Base-by-base conservation (phyloP, 2,888 invertebrate species). In the Anodontia alba region DNA sequence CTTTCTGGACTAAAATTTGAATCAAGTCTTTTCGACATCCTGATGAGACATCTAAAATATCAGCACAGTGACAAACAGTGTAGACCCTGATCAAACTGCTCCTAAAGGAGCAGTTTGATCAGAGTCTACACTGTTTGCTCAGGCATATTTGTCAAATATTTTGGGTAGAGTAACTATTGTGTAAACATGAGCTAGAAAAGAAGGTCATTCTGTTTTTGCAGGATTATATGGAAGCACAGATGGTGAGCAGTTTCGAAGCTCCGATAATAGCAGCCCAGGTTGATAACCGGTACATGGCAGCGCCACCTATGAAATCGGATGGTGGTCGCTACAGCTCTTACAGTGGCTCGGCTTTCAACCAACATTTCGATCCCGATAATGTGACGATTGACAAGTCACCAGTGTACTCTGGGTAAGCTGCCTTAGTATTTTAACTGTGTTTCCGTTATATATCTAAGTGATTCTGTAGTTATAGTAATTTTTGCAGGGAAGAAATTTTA, bases 361-460 rank as follows among this genome's bases (percentile, higher is more conserved):
- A 92, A 78, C 93, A 96, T 90, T 96, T 96, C 89, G 96, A 95
- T 76, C 95, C 96, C 0, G 96, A 96, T 91, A 96, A 96, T 90
- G 95, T 96, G 26, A 95, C 96, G 85, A 95, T 96, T 76, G 95
- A 95, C 83, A 92, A 95, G 81, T 95, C 95, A 80, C 96, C 96
- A 29, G 94, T 96, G 75, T 95, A 95, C 90, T 95, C 96, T 86
- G 96, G 96, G 96, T 96, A 94, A 94, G 95, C 93, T 43, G 5
- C 38, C 12, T 38, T 5, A 38, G 5, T 43, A 17, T 31, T 8
- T 70, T 1, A 7, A 15, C 10, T 29, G 17, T 69, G n/a, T 26
- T 15, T 69, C 5, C 36, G 67, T 68, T 46, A 7, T 23, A 17
- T 43, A 23, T 1, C 46, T n/a, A n/a, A n/a, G n/a, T n/a, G n/a